Conservation (phyloP, 2,888 invertebrate genomes). For the Pecten maximus region DNA sequence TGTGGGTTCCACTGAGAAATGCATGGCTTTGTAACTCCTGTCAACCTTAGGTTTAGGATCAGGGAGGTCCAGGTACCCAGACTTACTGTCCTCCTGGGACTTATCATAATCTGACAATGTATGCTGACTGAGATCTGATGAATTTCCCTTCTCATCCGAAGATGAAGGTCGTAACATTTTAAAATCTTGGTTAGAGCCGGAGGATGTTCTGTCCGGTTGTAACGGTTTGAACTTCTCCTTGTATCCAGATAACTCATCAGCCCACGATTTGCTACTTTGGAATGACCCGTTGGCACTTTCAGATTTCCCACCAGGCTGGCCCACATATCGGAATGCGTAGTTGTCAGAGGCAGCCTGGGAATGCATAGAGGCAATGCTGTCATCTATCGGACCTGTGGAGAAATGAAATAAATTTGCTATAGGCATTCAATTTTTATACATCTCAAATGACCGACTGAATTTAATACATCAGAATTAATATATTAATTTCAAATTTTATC, state of each 20-base stretch:
- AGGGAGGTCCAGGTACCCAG: conserved; percentile 47
- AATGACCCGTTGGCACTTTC: conserved; percentile 47
- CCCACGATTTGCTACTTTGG: conserved; percentile 63
- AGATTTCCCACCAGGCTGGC: not conserved
- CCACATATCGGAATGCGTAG: conserved; percentile 42
- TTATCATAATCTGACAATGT: conserved; percentile 41
- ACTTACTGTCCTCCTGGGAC: conserved; percentile 43
- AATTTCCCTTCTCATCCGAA: not conserved
- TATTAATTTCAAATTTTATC: no score
- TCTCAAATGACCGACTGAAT: no score
- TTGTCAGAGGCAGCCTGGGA: conserved; percentile 44
- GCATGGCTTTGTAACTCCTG: conserved; percentile 53
- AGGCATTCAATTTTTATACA: not conserved
- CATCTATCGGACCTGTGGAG: conserved; percentile 63
- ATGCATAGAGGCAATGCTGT: conserved; percentile 44
- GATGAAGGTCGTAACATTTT: not conserved
- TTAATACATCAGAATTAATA: no score
- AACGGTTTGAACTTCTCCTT: conserved; percentile 42
- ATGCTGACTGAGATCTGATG: conserved; percentile 43
- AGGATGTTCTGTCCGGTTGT: conserved; percentile 47
- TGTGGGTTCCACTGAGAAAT: conserved; percentile 31
- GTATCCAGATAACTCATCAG: conserved; percentile 61
- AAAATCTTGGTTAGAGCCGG: conserved; percentile 41
- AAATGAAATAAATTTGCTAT: not conserved
- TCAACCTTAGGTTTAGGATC: conserved; percentile 41